Evolutionary conservation across 2,888 invertebrate genomes (phyloP).

Genomic region (Dynastes grantii): DNA sequence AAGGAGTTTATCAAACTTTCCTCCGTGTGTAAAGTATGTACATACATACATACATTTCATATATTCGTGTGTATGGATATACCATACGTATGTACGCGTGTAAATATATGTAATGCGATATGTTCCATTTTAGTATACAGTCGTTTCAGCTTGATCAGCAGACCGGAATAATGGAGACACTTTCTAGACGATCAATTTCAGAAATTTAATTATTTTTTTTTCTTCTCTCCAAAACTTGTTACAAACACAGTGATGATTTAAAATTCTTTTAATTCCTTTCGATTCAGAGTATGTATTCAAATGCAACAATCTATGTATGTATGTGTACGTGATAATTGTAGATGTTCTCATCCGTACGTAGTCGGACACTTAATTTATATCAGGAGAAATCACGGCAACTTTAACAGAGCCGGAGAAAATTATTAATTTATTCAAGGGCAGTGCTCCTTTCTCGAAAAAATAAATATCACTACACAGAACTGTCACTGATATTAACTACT

Average conservation of each 20-base stretch:
- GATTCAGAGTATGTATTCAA: no score
- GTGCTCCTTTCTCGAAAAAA: no score
- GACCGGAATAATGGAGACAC: slow-evolving; percentile 52
- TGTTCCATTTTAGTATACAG: slow-evolving; percentile 49
- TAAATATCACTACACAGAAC: no score
- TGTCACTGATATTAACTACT: no score
- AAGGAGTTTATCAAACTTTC: slow-evolving; percentile 47
- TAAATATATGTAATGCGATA: slow-evolving; percentile 51
- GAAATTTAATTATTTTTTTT: slow-evolving; percentile 42
- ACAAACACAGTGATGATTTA: not conserved
- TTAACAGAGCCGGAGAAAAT: no score
- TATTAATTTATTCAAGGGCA: no score
- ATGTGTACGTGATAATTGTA: no score
- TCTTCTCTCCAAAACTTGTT: slow-evolving; percentile 3
- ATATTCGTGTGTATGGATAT: slow-evolving; percentile 39
- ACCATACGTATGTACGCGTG: not conserved
- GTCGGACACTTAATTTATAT: no score
- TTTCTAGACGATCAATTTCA: slow-evolving; percentile 52
- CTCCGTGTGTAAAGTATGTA: slow-evolving; percentile 22
- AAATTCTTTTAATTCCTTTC: slow-evolving; percentile 11
- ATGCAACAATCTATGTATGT: no score
- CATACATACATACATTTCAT: not conserved
- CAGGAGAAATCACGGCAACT: no score
- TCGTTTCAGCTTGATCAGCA: slow-evolving; percentile 52
- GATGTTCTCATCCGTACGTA: no score